Conservation (phyloP, 2,888 invertebrate species). For the Temnothorax rugatulus region DNA sequence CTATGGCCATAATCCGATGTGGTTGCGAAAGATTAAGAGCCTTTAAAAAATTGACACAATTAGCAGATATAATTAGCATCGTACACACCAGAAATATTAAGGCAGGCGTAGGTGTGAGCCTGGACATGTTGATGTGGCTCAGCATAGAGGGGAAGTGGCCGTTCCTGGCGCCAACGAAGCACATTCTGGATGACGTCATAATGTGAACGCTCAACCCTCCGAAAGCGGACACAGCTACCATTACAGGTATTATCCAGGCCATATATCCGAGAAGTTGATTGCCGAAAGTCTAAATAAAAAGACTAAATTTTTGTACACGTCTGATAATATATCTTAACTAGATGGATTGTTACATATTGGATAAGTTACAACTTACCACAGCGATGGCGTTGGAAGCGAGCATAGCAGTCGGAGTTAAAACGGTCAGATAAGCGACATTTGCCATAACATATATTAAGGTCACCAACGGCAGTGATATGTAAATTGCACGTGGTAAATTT, state of each 20-base stretch:
- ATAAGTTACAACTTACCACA: conserved; percentile 89
- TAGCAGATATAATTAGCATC: not conserved
- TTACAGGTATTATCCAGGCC: conserved; percentile 94
- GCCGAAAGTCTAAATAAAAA: conserved; percentile 92
- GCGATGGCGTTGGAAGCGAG: conserved; percentile 97
- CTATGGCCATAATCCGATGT: not conserved
- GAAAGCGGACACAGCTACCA: conserved; percentile 97
- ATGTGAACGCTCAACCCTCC: conserved; percentile 98
- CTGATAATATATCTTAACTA: no score
- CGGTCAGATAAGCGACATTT: conserved; percentile 95
- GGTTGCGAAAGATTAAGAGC: not conserved
- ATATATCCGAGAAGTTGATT: conserved; percentile 91
- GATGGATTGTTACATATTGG: not conserved
- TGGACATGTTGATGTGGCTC: conserved; percentile 92
- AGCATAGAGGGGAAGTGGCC: conserved; percentile 95
- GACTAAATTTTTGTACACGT: conserved; percentile 35
- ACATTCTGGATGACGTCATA: conserved; percentile 97
- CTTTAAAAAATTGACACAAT: conserved; percentile 1
- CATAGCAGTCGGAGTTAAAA: conserved; percentile 94
- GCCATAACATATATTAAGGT: conserved; percentile 95
- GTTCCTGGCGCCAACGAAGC: conserved; percentile 96
- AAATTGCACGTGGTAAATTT: conserved; percentile 96
- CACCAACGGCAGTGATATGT: conserved; percentile 95
- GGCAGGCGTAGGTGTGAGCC: conserved; percentile 93
- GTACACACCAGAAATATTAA: conserved; percentile 92